Conservation (phyloP, 2,113 vertebrate species). For the Aix galericulata region DNA sequence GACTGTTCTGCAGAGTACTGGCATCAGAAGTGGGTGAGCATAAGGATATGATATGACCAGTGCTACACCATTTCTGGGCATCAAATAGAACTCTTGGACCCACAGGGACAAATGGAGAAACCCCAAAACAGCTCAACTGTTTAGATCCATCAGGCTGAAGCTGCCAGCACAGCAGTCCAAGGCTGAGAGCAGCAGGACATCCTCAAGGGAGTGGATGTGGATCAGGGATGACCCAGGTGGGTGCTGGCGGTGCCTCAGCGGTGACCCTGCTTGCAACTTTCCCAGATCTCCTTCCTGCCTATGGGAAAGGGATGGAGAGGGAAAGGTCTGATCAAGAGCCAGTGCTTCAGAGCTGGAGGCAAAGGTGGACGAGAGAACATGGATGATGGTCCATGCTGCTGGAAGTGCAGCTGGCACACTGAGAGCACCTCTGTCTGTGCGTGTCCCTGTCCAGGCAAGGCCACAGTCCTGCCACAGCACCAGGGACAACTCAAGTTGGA, state of each 20-base stretch:
- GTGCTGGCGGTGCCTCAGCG: neutral
- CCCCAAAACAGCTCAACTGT: neutral
- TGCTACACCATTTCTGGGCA: neutral
- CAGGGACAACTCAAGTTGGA: neutral
- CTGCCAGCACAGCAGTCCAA: neutral
- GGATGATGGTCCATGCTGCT: neutral
- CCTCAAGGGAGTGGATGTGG: neutral
- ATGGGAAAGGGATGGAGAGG: neutral
- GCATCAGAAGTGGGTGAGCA: neutral
- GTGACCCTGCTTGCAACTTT: neutral
- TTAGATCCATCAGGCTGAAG: neutral
- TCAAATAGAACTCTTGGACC: neutral
- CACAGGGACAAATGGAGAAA: neutral
- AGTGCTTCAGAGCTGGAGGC: neutral
- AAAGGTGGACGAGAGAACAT: neutral
- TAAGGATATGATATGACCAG: neutral
- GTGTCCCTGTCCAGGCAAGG: neutral
- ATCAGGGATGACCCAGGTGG: rapidly evolving
- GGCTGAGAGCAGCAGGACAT: neutral
- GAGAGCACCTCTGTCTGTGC: neutral
- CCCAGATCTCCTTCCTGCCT: neutral
- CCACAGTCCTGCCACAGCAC: neutral
- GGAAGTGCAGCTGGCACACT: neutral
- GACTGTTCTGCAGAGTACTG: neutral
- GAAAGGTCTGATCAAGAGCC: neutral